Evolutionary conservation across 2,888 invertebrate species (phyloP), one percentile per base, ranked within the genome.

Genomic region (Philereme vetulata): DNA sequence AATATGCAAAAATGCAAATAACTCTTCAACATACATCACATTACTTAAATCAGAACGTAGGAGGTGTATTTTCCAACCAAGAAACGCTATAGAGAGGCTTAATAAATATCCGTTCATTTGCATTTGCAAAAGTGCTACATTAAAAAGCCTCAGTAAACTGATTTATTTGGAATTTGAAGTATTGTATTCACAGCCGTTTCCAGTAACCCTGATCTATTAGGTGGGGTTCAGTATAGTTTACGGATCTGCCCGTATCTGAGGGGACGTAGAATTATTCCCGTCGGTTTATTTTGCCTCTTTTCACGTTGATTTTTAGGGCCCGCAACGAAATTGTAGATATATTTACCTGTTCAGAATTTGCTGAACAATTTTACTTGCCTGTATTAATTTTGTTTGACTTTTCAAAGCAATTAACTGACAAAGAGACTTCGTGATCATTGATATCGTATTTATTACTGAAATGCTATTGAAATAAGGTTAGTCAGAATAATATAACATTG

Each of bases 201-300:
- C 66, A 76, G 74, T 60, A 59, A 70, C 63, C 53, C 64, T 63
- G 43, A 54, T 52, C 52, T 53, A 70, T 63, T 77, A 78, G 81
- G 81, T 80, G 53, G 75, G 77, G 77, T 80, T 76, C 73, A 72
- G 74, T 81, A 79, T 83, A 84, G 83, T 84, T 81, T 80, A 81
- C 80, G 78, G 72, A 79, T 72, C 76, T 58, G 55, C 76, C 77
- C 76, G 79, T 74, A 78, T 82, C 82, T 82, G 76, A 82, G 82
- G 84, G 83, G 82, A 72, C 78, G 74, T 77, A 74, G 80, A 84
- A 85, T 84, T 84, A 84, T 85, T 83, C 79, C 76, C 75, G 80
- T 77, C 78, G 72, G 76, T 82, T 85, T 85, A 78, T 78, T 85
- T 83, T 75, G 72, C 74, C 75, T 72, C 72, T 74, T 76, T 76